Evolutionary conservation across 1,140 invertebrate species (phyloP).

Genomic region (Metopolophium dirhodum): DNA sequence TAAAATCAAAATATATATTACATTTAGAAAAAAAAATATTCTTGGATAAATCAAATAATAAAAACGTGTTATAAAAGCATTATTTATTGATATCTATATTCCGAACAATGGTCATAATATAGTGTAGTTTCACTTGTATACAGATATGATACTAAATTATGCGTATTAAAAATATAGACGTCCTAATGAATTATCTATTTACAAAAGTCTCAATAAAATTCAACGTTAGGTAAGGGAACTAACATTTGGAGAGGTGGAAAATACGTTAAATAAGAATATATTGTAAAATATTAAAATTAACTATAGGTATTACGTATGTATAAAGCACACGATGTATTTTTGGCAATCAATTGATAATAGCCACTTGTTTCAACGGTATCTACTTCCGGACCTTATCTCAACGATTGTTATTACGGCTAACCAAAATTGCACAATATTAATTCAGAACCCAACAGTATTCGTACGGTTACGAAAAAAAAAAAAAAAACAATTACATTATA

Average conservation of each 20-base stretch:
- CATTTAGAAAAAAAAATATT: too few relatives aligned
- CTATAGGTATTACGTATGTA: background rate
- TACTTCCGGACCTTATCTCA: background rate
- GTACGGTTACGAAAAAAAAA: background rate
- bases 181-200: background rate
- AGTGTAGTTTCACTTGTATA: background rate
- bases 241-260: background rate
- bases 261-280: background rate
- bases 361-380: background rate
- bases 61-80: background rate
- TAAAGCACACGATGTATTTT: background rate
- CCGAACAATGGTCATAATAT: background rate
- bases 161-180: background rate
- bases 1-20: background rate
- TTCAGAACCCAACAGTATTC: too few relatives aligned
- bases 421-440: background rate
- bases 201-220: background rate
- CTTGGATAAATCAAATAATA: background rate
- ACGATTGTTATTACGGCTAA: background rate
- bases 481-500: slow-evolving; percentile 3
- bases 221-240: background rate
- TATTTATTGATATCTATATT: background rate
- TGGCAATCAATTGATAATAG: background rate
- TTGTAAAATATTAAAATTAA: background rate
- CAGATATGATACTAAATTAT: background rate